Percentiles rank a stretch among this genome's conserved stretches.
These are phyloP conservation scores for Scaptodrosophila lebanonensis DNA, from an alignment of 1,140 invertebrate genomes.

Conservation along the genomic window DNA sequence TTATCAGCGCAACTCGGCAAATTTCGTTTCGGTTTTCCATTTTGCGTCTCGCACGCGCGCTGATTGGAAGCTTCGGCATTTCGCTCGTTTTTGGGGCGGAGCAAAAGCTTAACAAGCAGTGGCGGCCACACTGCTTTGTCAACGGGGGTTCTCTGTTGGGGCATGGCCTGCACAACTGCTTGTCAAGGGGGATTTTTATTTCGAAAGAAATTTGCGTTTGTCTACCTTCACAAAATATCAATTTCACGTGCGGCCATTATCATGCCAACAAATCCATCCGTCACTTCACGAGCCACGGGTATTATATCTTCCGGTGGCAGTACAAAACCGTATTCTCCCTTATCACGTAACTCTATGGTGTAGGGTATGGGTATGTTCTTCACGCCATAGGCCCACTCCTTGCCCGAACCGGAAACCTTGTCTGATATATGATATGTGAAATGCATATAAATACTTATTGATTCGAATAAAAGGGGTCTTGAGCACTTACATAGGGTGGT, in stretches of 20 bases:
- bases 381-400: constrained; percentile 86
- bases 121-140: constrained; percentile 42
- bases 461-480: neutral
- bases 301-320: constrained; percentile 86
- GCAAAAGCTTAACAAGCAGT: constrained; percentile 56
- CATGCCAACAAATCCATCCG: constrained; percentile 81
- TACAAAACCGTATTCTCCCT: constrained; percentile 85
- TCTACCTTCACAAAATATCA: constrained; percentile 35
- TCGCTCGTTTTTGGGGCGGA: constrained; percentile 63
- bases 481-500: constrained; percentile 78
- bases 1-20: constrained; percentile 32
- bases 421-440: constrained; percentile 54
- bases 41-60: constrained; percentile 28
- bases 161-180: neutral
- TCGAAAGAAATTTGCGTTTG: constrained; percentile 1
- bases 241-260: constrained; percentile 79
- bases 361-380: constrained; percentile 84
- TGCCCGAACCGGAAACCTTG: constrained; percentile 79
- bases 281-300: constrained; percentile 84
- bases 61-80: constrained; percentile 66
- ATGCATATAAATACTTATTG: rapidly evolving
- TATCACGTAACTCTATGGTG: constrained; percentile 83
- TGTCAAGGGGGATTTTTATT: constrained; percentile 3
- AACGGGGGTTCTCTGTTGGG: neutral
- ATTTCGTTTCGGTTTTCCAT: constrained; percentile 28